Evolutionary conservation across 2,797 vertebrate species (phyloP), one percentile per base, ranked within the genome.

Genomic region (Vultur gryphus): DNA sequence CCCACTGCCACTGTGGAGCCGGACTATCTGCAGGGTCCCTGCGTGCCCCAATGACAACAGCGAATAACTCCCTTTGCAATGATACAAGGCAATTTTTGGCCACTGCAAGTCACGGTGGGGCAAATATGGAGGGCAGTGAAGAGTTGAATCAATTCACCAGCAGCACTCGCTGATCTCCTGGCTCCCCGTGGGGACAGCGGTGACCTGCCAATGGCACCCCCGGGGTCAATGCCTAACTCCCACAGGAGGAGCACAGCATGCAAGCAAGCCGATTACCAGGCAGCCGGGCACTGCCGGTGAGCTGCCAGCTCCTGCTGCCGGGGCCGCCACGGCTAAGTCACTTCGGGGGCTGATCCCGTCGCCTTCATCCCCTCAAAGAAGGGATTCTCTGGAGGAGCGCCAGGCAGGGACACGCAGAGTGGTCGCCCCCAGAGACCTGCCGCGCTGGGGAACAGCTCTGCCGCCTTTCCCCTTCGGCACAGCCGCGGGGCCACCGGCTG

Each of bases 41-140:
- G 1, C 1, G 1, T 11, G 29, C 5, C 41, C 25, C 62, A 4
- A 0, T 3, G 31, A 46, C 0, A 1, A 29, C 2, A 3, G 16
- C 54, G 28, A 41, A 16, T 39, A 39, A 21, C 28, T 19, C 84
- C 3, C 1, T 59, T 31, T 20, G 33, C 37, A 29, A 14, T 1
- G 13, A 16, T 1, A 58, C n/a, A 4, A 8, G 18, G 64, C 1
- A 10, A 43, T 14, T 62, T 55, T 35, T 26, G 70, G 54, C 41
- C 41, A 29, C 78, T 7, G 13, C 2, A 2, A n/a, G 54, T 41
- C 54, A n/a, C 3, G 1, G 21, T 7, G 62, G 70, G 70, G 41
- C 70, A 76, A 76, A 48, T 7, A 35, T 3, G 1, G 87, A 41
- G 31, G 21, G 52, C 39, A 37, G 37, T 0, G 3, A 59, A 33